Base-by-base conservation (phyloP, 2,113 vertebrate genomes). In the Amphiprion ocellaris region DNA sequence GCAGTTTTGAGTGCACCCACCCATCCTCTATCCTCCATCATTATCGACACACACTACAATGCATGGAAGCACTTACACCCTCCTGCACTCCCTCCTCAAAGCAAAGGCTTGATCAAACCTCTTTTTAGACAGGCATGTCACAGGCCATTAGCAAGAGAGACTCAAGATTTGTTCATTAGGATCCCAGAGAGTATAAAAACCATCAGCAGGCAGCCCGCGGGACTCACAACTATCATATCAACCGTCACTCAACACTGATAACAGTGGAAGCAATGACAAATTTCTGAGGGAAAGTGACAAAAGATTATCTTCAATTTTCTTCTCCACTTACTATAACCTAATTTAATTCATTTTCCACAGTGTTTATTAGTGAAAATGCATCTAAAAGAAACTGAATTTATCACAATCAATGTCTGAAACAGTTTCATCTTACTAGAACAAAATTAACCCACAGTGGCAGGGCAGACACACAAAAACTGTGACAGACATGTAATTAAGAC, bases 101-200 rank as follows among this genome's bases (percentile, higher is more conserved):
- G 71, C 49, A 46, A 79, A 74, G 63, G 30, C 63, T 79, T 68
- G 59, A 83, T 74, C 79, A 70, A 69, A 84, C 66, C 69, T 72
- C 69, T 15, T 72, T 77, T 71, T 41, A 83, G 77, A 85, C 37
- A 64, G 41, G 16, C 50, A 47, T 1, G 59, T 85, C 83, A 80
- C 66, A 79, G 62, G 62, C 72, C 71, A 89, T 90, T 88, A 87
- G 67, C 52, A 74, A 77, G 41, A 83, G 73, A 87, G 65, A 60
- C 61, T 67, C 16, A 46, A 62, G 39, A 80, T 79, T 67, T 39
- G 81, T 81, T 85, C 69, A 84, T 88, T 82, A 88, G 59, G 60
- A 73, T 76, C 74, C n/a, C 9, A 67, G 58, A 78, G 79, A 33
- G 5, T 77, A 82, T 71, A 75, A 81, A 81, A 74, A 79, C 26